A percentile compares a stretch with the other conserved stretches of the same genome.
phyloP scores from a whole-genome alignment of 2,113 vertebrate species.

The Tachysurus vachellii region DNA sequence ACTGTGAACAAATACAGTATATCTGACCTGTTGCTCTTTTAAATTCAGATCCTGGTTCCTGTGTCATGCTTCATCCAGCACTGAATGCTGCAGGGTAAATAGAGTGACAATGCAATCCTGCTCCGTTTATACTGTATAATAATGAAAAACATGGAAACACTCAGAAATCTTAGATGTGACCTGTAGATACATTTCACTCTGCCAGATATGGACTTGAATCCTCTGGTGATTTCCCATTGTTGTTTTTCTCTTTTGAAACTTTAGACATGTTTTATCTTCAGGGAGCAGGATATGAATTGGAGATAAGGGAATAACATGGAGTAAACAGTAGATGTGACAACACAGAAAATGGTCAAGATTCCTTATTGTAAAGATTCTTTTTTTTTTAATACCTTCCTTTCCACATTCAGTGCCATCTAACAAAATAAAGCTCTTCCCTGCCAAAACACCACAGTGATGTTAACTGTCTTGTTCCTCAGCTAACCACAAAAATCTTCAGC shows the following conservation, averaged over 20 bases:
- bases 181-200: neutral
- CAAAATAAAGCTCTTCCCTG: neutral
- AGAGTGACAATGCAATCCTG: neutral
- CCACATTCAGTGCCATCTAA: neutral
- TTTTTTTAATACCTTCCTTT: neutral
- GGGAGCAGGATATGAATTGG: neutral
- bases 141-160: neutral
- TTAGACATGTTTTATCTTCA: neutral
- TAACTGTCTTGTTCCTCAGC: neutral
- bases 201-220: neutral
- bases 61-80: neutral
- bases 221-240: neutral
- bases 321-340: neutral
- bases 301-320: neutral
- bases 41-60: neutral
- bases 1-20: neutral
- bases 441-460: neutral
- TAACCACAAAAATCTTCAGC: constrained; percentile 5
- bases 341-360: too few species aligned
- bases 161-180: neutral
- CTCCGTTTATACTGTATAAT: neutral
- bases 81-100: neutral
- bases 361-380: neutral
- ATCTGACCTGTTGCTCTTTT: neutral
- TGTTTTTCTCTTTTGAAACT: neutral